phyloP scores from a whole-genome alignment of 1,140 invertebrate species.

The Phenacoccus solenopsis region DNA sequence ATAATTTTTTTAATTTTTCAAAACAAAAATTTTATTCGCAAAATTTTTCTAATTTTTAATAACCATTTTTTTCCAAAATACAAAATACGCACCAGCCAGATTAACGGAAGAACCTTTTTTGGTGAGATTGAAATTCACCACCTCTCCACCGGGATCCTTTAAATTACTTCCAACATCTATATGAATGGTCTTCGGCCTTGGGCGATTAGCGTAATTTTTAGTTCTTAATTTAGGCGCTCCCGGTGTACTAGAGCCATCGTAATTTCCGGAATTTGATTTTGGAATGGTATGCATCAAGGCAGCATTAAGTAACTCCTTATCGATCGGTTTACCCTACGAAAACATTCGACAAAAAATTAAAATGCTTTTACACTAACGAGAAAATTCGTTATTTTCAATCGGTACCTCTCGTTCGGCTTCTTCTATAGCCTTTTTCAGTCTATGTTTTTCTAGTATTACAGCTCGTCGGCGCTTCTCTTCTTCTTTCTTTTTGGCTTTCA shows the following conservation, averaged over 20 bases:
- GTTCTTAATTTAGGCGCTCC: slow-evolving; percentile 43
- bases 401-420: slow-evolving; percentile 71
- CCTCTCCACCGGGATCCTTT: background rate
- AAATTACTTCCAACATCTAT: slow-evolving; percentile 56
- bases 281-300: slow-evolving; percentile 33
- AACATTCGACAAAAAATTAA: background rate
- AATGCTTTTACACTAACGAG: background rate
- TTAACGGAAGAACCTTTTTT: slow-evolving; percentile 7
- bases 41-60: no score
- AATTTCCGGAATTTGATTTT: slow-evolving; percentile 15
- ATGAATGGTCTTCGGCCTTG: slow-evolving; percentile 74
- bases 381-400: background rate
- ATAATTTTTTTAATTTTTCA: no score
- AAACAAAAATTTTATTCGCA: no score
- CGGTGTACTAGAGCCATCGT: slow-evolving; percentile 18
- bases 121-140: background rate
- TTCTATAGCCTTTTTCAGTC: slow-evolving; percentile 85
- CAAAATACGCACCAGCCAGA: background rate
- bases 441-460: slow-evolving; percentile 84
- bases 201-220: slow-evolving; percentile 40
- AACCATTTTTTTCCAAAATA: no score
- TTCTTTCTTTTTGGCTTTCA: slow-evolving; percentile 71
- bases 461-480: slow-evolving; percentile 77
- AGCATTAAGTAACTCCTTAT: slow-evolving; percentile 55
- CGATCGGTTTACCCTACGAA: slow-evolving; percentile 54